phyloP scores from a whole-genome alignment of 2,113 vertebrate genomes.

The Oxyura jamaicensis region DNA sequence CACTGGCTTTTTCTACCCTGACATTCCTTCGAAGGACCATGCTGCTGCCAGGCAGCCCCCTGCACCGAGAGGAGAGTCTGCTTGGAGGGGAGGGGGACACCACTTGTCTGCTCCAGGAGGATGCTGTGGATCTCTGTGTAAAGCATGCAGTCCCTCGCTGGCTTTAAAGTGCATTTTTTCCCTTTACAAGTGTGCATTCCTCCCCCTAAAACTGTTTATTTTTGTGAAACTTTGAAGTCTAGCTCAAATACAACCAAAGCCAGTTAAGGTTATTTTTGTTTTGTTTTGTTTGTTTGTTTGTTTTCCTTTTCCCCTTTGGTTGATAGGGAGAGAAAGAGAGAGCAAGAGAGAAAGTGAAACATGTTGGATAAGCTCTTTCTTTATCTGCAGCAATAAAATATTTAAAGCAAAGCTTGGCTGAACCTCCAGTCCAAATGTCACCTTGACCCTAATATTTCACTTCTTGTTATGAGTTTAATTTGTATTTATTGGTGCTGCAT shows the following conservation, averaged over 20 bases:
- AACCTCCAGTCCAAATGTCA: slow-evolving; percentile 65
- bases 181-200: slow-evolving; percentile 43
- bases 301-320: neutral
- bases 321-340: neutral
- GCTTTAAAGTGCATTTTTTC: slow-evolving; percentile 59
- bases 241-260: slow-evolving; percentile 42
- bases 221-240: slow-evolving; percentile 65
- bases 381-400: slow-evolving; percentile 69
- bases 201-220: slow-evolving; percentile 61
- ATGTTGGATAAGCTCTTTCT: slow-evolving; percentile 33
- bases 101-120: slow-evolving; percentile 30
- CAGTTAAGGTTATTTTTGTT: neutral
- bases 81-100: neutral
- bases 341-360: neutral
- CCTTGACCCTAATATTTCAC: slow-evolving; percentile 66
- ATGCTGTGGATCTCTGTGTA: slow-evolving; percentile 38
- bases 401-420: slow-evolving; percentile 67
- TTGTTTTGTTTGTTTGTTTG: neutral
- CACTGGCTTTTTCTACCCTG: neutral
- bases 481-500: slow-evolving; percentile 53
- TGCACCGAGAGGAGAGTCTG: neutral
- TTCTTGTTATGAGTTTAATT: slow-evolving; percentile 65
- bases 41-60: slow-evolving; percentile 9
- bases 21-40: neutral
- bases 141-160: slow-evolving; percentile 33